phyloP scores from a whole-genome alignment of 1,140 invertebrate species.

The Ceratoteleas bidentatus region DNA sequence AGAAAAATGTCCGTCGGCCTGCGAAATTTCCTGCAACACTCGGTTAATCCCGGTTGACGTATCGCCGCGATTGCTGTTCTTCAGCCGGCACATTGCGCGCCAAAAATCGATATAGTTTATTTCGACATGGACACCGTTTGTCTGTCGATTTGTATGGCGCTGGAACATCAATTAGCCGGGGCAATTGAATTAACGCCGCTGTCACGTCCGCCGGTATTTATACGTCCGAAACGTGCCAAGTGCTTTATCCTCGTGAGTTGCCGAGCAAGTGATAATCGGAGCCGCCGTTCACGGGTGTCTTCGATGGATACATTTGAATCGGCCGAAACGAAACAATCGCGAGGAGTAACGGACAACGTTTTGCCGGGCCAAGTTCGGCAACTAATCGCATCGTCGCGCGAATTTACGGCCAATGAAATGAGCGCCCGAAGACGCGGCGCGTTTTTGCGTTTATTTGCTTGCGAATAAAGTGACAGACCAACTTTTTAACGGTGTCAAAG shows the following conservation, averaged over 20 bases:
- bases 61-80: constrained; percentile 41
- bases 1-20: too few relatives aligned
- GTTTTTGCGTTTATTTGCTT: neutral
- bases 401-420: constrained; percentile 15
- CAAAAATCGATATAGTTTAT: constrained; percentile 53
- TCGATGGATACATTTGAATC: constrained; percentile 65
- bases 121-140: constrained; percentile 42
- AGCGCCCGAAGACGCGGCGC: too few relatives aligned
- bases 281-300: constrained; percentile 41
- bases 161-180: constrained; percentile 56
- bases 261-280: constrained; percentile 61
- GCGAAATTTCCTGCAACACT: constrained; percentile 48
- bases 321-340: constrained; percentile 40
- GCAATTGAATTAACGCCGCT: constrained; percentile 58
- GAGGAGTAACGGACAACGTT: constrained; percentile 17
- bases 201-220: constrained; percentile 54
- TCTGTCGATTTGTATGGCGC: constrained; percentile 51
- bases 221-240: constrained; percentile 49
- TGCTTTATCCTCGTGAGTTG: constrained; percentile 51
- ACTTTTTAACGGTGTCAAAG: neutral
- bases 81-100: constrained; percentile 33
- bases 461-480: neutral
- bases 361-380: constrained; percentile 2
- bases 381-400: constrained; percentile 12
- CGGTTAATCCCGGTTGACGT: constrained; percentile 45